Conservation (phyloP, 1,140 invertebrate genomes). For the Trinorchestia longiramus region DNA sequence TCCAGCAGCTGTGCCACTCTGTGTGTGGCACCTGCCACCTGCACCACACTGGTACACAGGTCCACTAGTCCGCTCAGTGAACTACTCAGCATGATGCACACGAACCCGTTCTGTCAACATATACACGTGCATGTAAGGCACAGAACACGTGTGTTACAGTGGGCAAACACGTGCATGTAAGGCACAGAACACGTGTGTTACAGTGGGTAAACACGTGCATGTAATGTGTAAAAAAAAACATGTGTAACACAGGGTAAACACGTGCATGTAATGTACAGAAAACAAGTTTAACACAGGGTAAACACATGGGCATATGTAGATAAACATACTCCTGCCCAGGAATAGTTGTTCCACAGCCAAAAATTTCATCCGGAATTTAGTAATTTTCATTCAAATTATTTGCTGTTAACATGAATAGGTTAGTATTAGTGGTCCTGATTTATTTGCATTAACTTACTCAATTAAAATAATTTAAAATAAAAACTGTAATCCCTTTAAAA, state of each 20-base stretch:
- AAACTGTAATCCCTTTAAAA: no score
- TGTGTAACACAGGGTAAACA: not conserved
- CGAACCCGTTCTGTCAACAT: conserved; percentile 54
- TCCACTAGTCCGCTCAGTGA: conserved; percentile 55
- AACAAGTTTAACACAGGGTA: not conserved
- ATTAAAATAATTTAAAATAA: no score
- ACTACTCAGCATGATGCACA: conserved; percentile 56
- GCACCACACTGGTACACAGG: conserved; percentile 42
- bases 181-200: not conserved
- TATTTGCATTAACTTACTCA: no score
- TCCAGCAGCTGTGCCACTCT: conserved; percentile 56
- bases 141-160: not conserved
- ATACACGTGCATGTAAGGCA: not conserved
- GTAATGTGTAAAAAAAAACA: not conserved
- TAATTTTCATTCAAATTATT: no score
- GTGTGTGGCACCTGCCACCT: conserved; percentile 55
- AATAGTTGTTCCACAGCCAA: no score
- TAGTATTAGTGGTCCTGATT: no score
- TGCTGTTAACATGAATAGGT: no score
- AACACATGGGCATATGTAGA: no score
- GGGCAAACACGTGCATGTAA: not conserved
- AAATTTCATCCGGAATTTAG: no score
- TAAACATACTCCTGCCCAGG: no score
- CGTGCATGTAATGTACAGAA: not conserved
- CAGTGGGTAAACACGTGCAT: not conserved